Base-by-base conservation (phyloP, 2,797 vertebrate genomes). In the Smutsia gigantea region DNA sequence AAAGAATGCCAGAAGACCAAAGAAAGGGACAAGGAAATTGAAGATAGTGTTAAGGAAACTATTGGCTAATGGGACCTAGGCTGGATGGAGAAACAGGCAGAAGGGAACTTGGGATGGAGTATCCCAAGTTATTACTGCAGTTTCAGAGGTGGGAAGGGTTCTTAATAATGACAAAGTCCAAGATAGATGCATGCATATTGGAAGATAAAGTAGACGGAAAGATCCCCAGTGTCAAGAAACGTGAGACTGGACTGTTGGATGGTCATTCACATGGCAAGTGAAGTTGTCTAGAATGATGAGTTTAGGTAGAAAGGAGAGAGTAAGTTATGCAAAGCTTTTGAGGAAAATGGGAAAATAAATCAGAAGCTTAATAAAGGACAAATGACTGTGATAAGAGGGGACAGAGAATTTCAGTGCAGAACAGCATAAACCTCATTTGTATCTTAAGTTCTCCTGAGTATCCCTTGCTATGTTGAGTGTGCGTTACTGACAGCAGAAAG, bases 341-440 rank as follows among this genome's bases (percentile, higher is more conserved):
- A 94, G 87, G 18, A 90, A 46, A 91, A 88, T 18, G n/a, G 29
- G 29, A 68, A 95, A 96, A n/a, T 57, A 55, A 85, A 27, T 25
- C 34, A 39, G 23, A 72, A 86, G 39, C 18, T 51, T 71, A 51
- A 57, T 87, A 55, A 88, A 94, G 90, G 53, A 78, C 29, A 57
- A 79, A 93, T 53, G 64, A 68, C 19, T 37, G 21, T 39, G 57
- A 37, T 18, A 53, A 78, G 37, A 75, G 7, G 63, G 5, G 8
- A 59, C 5, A 74, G 12, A 55, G 18, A 90, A 66, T 53, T 42
- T 34, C 53, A 66, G 57, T 55, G 64, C 23, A 39, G 84, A 34
- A 79, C 0, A 55, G 57, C 11, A n/a, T 3, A 34, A 75, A 51
- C 25, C 61, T 87, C 15, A 21, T 23, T 42, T 11, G 27, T 17